Conservation (phyloP, 2,113 vertebrate species). For the Empidonax alnorum region DNA sequence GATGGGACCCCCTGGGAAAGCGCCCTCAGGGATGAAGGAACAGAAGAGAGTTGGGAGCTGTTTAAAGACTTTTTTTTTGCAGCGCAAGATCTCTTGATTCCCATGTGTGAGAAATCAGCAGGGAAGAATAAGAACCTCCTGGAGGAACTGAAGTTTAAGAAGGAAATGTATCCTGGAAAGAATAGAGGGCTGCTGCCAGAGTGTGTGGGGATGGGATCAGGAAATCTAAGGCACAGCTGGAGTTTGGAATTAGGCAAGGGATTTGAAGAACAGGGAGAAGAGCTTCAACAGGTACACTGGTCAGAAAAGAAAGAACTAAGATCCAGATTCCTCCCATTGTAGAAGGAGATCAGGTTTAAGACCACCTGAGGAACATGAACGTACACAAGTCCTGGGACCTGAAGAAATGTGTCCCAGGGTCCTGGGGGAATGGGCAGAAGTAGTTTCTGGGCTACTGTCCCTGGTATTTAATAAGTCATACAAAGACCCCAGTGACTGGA, state of each 20-base stretch:
- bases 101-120: not conserved
- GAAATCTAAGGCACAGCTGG: not conserved
- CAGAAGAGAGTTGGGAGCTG: not conserved
- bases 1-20: not conserved
- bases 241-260: not conserved
- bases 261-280: not conserved
- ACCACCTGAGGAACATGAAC: not conserved
- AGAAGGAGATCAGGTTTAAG: not conserved
- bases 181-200: not conserved
- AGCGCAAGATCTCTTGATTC: not conserved
- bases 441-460: not conserved
- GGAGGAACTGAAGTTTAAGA: not conserved
- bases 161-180: not conserved
- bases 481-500: fast-evolving
- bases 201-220: not conserved
- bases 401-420: not conserved
- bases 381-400: not conserved
- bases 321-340: not conserved
- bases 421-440: not conserved
- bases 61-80: not conserved
- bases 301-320: not conserved
- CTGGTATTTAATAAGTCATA: not conserved
- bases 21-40: not conserved
- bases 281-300: fast-evolving
- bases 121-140: not conserved